These are phyloP conservation scores for Cyprichromis sp. DNA, from an alignment of 2,113 vertebrate species.

Conservation along the genomic window DNA sequence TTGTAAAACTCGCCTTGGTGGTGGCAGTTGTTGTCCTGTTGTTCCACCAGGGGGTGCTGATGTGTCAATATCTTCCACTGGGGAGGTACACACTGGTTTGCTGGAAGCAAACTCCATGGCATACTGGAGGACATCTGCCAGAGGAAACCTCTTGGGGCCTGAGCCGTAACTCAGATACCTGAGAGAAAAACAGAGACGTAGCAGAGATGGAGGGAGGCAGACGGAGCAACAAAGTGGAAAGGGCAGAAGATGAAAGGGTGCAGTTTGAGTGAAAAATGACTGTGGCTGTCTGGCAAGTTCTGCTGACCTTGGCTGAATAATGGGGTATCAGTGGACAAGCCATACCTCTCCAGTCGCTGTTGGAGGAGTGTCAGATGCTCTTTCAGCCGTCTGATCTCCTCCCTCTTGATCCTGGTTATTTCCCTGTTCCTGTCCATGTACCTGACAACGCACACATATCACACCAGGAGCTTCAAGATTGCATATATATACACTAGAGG, in stretches of 20 bases:
- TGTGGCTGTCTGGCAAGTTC: not conserved
- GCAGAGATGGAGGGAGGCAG: not conserved
- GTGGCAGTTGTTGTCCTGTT: conserved; percentile 70
- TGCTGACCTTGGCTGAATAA: not conserved
- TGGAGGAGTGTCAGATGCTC: conserved; percentile 94
- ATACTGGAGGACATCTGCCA: conserved; percentile 97
- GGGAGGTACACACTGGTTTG: conserved; percentile 93
- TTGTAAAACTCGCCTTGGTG: conserved; percentile 63
- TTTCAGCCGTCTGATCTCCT: conserved; percentile 95
- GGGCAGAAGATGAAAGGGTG: not conserved
- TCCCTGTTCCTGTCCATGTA: conserved; percentile 98
- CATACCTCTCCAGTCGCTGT: conserved; percentile 92
- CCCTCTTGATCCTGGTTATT: conserved; percentile 92
- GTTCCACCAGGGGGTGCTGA: conserved; percentile 77
- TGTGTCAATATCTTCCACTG: conserved; percentile 87
- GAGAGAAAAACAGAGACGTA: not conserved
- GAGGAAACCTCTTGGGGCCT: conserved; percentile 95
- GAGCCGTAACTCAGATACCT: conserved; percentile 97
- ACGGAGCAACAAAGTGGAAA: not conserved
- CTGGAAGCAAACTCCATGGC: conserved; percentile 98
- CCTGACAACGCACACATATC: conserved; percentile 49
- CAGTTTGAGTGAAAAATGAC: not conserved
- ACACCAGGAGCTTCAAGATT: not conserved
- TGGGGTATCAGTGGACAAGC: not conserved
- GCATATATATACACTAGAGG: accelerated